Conservation (phyloP, 2,888 invertebrate genomes). For the Caenorhabditis sp. region DNA sequence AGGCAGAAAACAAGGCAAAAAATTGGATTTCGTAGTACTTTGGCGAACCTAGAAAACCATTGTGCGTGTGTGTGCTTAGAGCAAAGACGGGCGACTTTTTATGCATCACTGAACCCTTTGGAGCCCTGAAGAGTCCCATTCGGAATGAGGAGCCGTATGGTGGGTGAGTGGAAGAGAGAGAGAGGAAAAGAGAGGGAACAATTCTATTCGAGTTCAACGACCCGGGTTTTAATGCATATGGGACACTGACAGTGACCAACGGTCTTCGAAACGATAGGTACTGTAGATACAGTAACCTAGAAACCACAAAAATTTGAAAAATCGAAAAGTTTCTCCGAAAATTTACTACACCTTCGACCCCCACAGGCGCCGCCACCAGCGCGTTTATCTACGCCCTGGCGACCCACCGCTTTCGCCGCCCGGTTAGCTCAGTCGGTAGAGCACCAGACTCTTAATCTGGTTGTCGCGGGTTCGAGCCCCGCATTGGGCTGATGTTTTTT, state of each 20-base stretch:
- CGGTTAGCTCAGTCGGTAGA: conserved; percentile 82
- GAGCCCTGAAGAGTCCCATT: conserved; percentile 29
- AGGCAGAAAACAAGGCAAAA: conserved; percentile 10
- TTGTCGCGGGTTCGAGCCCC: conserved; percentile 82
- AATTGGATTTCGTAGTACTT: conserved; percentile 41
- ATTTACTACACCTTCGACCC: too few relatives aligned
- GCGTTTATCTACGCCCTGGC: background rate
- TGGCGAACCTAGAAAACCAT: conserved; percentile 42
- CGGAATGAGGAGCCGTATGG: conserved; percentile 24
- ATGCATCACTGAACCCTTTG: conserved; percentile 57
- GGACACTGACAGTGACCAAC: background rate
- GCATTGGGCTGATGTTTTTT: conserved; percentile 76
- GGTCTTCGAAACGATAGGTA: too few relatives aligned
- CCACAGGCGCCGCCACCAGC: background rate
- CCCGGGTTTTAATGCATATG: background rate
- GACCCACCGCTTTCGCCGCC: conserved; percentile 40
- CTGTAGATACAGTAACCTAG: too few relatives aligned
- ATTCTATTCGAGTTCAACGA: conserved; percentile 18
- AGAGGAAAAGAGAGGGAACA: background rate
- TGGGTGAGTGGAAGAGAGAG: too few relatives aligned
- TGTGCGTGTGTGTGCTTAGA: conserved; percentile 38
- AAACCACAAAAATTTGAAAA: too few relatives aligned
- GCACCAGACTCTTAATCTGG: conserved; percentile 83
- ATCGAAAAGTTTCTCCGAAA: too few relatives aligned
- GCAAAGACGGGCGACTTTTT: conserved; percentile 14